Evolutionary conservation across 2,888 invertebrate species (phyloP), one percentile per base, ranked within the genome.

Genomic region (Morpho deidamia): DNA sequence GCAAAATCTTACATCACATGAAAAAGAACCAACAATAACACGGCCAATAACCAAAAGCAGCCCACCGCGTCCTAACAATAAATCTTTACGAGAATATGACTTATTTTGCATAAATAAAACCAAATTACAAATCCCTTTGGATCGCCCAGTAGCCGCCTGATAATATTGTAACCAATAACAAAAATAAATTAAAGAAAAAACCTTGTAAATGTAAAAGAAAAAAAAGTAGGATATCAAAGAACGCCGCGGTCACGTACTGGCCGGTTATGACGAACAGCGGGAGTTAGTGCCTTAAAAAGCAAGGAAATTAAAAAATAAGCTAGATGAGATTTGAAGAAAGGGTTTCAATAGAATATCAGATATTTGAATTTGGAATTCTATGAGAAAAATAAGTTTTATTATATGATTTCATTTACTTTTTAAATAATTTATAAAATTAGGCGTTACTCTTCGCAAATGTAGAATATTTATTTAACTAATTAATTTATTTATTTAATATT

Each of bases 31-130:
- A 42, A 57, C 46, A 41, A 48, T 53, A 53, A 54, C 46, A 46
- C 51, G 49, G 47, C 45, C 51, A 59, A 57, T 66, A 41, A 12
- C 64, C 47, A 61, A 51, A 49, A 61, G 59, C 58, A 53, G 64
- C 64, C 62, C 64, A 73, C 73, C 75, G 81, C 70, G 70, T 64
- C 67, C 66, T 66, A 68, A 58, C 72, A 70, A 84, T 88, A 88
- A 86, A 87, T 88, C 87, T 80, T 76, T 66, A 74, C 68, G 70
- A 68, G 69, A 65, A 72, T 76, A 81, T 83, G 43, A 51, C 54
- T 85, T 81, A 85, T 88, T 88, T 88, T 85, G 87, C 88, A 87
- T 88, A 85, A 87, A 88, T 84, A 86, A 87, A 84, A 84, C 80
- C 75, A 81, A 87, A 85, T 88, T 83, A 88, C 81, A 82, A 49